phyloP scores from a whole-genome alignment of 2,113 vertebrate species.

The Thermophis baileyi region DNA sequence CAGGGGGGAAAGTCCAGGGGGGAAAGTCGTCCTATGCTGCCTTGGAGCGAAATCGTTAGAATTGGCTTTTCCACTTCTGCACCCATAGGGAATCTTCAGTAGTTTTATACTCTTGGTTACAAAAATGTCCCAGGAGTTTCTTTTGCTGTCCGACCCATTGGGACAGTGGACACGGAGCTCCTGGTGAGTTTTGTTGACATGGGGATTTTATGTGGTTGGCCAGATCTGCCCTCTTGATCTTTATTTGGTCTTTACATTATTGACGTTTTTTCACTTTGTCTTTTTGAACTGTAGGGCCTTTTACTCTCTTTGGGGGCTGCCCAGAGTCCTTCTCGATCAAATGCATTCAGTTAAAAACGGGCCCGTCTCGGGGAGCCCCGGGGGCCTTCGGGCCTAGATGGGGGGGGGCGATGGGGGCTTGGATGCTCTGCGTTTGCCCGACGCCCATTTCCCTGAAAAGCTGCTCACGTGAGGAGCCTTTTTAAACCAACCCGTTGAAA shows the following conservation, averaged over 20 bases:
- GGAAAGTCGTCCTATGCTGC: background rate
- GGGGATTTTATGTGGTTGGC: background rate
- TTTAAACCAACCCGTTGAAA: accelerated
- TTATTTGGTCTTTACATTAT: background rate
- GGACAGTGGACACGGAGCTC: no score
- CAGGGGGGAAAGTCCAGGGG: no score
- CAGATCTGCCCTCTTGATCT: background rate
- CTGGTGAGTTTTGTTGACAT: background rate
- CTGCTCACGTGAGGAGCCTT: background rate
- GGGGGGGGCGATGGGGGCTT: background rate
- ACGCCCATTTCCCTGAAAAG: background rate
- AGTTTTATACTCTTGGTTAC: background rate
- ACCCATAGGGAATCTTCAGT: background rate
- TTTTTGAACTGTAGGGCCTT: background rate
- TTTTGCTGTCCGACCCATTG: background rate
- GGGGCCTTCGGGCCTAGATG: background rate
- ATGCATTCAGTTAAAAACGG: background rate
- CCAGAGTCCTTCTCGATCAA: background rate
- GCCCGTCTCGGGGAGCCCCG: background rate
- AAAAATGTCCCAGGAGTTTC: background rate
- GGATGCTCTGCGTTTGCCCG: background rate
- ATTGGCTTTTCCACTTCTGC: background rate
- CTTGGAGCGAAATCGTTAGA: background rate
- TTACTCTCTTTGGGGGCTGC: background rate
- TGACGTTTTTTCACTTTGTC: background rate